phyloP scores from a whole-genome alignment of 2,797 vertebrate species.

The Gymnoscopelus braueri region DNA sequence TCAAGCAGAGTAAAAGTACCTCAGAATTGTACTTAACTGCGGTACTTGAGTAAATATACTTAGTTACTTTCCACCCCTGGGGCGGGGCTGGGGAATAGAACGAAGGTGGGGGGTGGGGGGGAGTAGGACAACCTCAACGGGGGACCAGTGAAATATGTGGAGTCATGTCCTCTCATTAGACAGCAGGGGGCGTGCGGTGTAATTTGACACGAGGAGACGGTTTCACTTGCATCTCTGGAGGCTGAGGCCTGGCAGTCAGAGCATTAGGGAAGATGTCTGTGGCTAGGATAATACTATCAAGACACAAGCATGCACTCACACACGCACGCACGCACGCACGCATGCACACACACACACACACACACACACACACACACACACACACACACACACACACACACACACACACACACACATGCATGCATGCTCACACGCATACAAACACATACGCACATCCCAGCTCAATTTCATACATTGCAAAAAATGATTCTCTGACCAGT shows the following conservation, averaged over 20 bases:
- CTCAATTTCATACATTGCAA: neutral
- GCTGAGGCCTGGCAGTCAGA: conserved; percentile 57
- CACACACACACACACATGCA: too few species aligned
- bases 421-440: neutral
- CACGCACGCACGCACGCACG: conserved; percentile 23
- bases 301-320: conserved; percentile 36
- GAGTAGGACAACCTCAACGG: conserved; percentile 48
- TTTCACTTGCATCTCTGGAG: conserved; percentile 53
- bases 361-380: neutral
- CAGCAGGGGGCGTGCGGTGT: conserved; percentile 67
- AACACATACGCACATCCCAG: neutral
- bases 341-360: neutral
- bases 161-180: conserved; percentile 69
- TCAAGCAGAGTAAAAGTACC: too few species aligned
- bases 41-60: too few species aligned
- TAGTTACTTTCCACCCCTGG: too few species aligned
- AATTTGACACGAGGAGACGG: conserved; percentile 53
- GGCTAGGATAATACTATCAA: conserved; percentile 21
- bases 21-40: too few species aligned
- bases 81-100: conserved; percentile 17
- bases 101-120: neutral
- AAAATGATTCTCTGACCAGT: neutral
- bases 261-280: conserved; percentile 39
- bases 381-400: neutral
- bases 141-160: conserved; percentile 65